Evolutionary conservation across 2,113 vertebrate species (phyloP), one percentile per base, ranked within the genome.

Genomic region (Cisticola juncidis): DNA sequence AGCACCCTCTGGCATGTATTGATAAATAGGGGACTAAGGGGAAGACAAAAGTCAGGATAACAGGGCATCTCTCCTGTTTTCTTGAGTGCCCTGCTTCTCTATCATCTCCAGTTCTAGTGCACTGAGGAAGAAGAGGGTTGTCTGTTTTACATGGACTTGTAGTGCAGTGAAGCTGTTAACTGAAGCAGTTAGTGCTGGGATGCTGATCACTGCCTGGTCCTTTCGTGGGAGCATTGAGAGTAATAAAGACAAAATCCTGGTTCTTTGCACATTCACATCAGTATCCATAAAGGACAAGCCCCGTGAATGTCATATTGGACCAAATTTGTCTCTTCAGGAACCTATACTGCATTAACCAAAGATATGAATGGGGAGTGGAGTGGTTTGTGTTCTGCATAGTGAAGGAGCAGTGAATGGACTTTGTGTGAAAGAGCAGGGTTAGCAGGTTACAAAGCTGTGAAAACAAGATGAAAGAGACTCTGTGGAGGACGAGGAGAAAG

Each of bases 141-240:
- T 53, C 14, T 2, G 0, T 53, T 13, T 2, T 31, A 13, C 0
- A 0, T 48, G 29, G 22, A 31, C 24, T 64, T 6, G 0, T 1
- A 51, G 16, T 26, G 16, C 1, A 1, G 10, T 40, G 66, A 44
- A 65, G 19, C 23, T 74, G 13, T n/a, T 47, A 56, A 36, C 33
- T 0, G 1, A 61, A 56, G 23, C 7, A 64, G 9, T 15, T n/a
- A 14, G 16, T 65, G 21, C 50, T 36, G 23, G 12, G 13, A 3
- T 83, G 29, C 47, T 25, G 21, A 28, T 76, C 40, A 40, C 12
- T 38, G 7, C 50, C 31, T 57, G 36, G 10, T 51, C 58, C 42
- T 91, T 83, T 20, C 1, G 33, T 62, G 33, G 18, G 18, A 21
- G 14, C 42, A 83, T 40, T 35, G 45, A 53, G 23, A 48, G 7